These are phyloP conservation scores for Geopemphigus sp. DNA, from an alignment of 1,140 invertebrate genomes.

Conservation along the genomic window DNA sequence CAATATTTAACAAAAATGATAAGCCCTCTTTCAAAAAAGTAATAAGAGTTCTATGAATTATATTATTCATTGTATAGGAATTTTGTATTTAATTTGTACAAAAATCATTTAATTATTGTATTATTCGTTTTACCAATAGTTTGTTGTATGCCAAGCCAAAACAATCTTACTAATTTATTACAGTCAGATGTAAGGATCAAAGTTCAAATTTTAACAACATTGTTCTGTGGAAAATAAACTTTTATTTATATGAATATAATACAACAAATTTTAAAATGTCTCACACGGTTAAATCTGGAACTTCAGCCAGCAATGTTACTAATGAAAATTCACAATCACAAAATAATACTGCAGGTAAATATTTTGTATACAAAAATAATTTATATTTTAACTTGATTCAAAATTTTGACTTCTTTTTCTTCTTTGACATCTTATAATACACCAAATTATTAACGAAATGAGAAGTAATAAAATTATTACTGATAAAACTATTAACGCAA, in stretches of 20 bases:
- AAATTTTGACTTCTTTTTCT: conserved; percentile 50
- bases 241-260: neutral
- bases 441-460: conserved; percentile 48
- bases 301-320: neutral
- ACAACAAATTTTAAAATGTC: conserved; percentile 21
- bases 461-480: conserved; percentile 51
- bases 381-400: conserved; percentile 34
- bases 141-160: too few species aligned
- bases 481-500: conserved; percentile 51
- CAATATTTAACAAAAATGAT: too few species aligned
- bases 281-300: neutral
- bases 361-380: neutral
- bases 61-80: too few species aligned
- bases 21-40: too few species aligned
- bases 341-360: conserved; percentile 32
- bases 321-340: neutral
- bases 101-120: too few species aligned
- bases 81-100: too few species aligned
- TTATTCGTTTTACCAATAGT: too few species aligned
- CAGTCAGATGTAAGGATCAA: too few species aligned
- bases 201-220: neutral
- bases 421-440: conserved; percentile 50
- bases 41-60: too few species aligned
- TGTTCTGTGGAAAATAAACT: neutral
- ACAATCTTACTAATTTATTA: too few species aligned